A percentile compares a stretch with the other conserved stretches of the same genome.
These are phyloP conservation scores for Anguilla marmorata DNA, from an alignment of 2,797 vertebrate species.

Conservation along the genomic window DNA sequence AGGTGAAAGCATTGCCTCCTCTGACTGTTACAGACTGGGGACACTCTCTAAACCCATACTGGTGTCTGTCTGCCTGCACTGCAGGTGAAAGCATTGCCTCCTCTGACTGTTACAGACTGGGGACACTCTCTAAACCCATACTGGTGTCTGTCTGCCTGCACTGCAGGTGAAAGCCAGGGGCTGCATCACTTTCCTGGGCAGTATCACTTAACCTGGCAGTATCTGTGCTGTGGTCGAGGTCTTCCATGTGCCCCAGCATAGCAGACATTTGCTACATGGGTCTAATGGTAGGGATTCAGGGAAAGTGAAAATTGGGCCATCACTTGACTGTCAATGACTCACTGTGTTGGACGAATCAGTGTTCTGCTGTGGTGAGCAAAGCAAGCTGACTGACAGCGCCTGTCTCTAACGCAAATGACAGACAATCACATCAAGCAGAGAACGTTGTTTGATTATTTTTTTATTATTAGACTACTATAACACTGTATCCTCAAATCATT, in stretches of 20 bases:
- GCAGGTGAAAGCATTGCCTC: no score
- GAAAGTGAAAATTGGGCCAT: background rate
- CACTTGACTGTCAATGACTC: background rate
- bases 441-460: no score
- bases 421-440: no score
- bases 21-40: no score
- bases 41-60: no score
- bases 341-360: background rate
- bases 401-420: no score
- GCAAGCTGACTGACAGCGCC: no score
- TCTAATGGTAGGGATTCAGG: background rate
- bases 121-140: background rate
- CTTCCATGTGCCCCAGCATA: background rate
- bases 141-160: background rate
- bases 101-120: no score
- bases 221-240: background rate
- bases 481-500: background rate
- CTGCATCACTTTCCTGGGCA: background rate
- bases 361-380: background rate
- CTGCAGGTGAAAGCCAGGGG: background rate
- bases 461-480: background rate
- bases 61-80: no score
- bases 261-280: background rate
- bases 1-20: no score
- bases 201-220: background rate